Evolutionary conservation across 2,797 vertebrate species (phyloP), one percentile per base, ranked within the genome.

Genomic region (Borostomias antarcticus): DNA sequence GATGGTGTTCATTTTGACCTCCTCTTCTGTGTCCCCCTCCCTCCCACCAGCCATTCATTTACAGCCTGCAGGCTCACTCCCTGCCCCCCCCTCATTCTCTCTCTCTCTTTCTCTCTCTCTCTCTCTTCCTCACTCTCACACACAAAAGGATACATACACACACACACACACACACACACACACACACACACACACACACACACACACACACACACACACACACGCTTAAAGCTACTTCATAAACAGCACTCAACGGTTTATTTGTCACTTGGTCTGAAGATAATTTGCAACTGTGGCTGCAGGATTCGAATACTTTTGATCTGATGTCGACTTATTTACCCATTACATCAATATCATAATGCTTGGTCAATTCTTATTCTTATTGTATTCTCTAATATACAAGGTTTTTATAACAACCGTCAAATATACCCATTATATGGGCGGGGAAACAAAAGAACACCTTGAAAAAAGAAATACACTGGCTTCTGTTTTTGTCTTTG

Each of bases 1-100:
- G 91, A 92, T 93, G 92, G 90, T 89, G 86, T 88, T 91, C 89
- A 89, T 90, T 91, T 88, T 88, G 85, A 89, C 84, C 84, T 81
- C 73, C 81, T 82, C 76, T 79, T 77, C 82, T 80, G 73, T 78
- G 73, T n/a, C n/a, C n/a, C n/a, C 72, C 67, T 0, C 57, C 37
- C 25, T 59, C 53, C 71, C 74, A 50, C 76, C 76, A 72, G 75
- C 81, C 80, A 82, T 89, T 86, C 86, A 86, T 69, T 68, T 70
- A 61, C 2, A 80, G 86, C 88, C 90, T 81, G 82, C 85, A 87
- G 85, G 89, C 87, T 74, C 80, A 86, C 83, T 75, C 66, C 56
- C 66, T 69, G 50, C 57, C 60, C 64, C 58, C 21, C 51, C 19
- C 5, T 52, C 17, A 32, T 63, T 76, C 51, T 11, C 32, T 40